Conservation (phyloP, 2,797 vertebrate species). For the Ceryle rudis region DNA sequence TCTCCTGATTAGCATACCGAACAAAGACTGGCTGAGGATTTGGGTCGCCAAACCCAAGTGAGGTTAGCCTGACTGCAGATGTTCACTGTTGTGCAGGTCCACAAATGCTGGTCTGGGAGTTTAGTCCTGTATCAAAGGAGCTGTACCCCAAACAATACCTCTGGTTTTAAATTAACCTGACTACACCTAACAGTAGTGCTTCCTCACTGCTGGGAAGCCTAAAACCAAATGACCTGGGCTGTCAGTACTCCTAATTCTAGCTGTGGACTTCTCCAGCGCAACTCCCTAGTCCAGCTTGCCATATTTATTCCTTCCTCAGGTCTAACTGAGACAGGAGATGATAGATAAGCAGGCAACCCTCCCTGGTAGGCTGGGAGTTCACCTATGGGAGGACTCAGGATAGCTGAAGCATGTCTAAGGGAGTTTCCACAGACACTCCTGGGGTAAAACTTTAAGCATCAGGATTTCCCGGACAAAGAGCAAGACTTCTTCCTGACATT, state of each 20-base stretch:
- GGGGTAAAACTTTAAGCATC: not conserved
- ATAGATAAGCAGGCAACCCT: not conserved
- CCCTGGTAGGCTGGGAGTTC: fast-evolving
- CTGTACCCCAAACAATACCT: not conserved
- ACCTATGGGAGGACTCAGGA: not conserved
- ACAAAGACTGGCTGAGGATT: not conserved
- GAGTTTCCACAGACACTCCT: not conserved
- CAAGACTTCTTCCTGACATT: not conserved
- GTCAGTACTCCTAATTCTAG: not conserved
- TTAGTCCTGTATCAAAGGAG: not conserved
- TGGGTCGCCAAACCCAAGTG: not conserved
- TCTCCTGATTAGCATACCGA: not conserved
- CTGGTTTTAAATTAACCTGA: not conserved
- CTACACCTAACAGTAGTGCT: not conserved
- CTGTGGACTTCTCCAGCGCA: not conserved
- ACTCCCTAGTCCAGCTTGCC: not conserved
- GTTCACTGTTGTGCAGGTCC: not conserved
- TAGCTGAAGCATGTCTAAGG: not conserved
- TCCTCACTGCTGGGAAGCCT: not conserved
- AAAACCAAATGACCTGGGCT: not conserved
- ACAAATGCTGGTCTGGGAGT: not conserved
- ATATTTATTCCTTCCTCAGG: not conserved
- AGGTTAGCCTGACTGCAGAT: not conserved
- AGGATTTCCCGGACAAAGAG: not conserved
- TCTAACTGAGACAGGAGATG: fast-evolving